Evolutionary conservation across 2,888 invertebrate species (phyloP).

Genomic region (Physocephala rufipes): DNA sequence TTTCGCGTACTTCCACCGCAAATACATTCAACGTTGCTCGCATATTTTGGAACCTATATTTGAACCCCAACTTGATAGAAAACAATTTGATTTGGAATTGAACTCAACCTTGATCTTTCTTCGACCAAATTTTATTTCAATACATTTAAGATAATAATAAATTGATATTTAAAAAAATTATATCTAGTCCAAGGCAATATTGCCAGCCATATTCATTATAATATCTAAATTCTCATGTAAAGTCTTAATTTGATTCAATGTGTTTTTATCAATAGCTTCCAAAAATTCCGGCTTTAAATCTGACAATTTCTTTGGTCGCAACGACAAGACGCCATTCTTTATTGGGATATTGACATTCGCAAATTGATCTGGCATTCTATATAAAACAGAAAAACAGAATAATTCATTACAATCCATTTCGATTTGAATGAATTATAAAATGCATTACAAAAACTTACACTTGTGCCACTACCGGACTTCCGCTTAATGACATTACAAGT

Average conservation of each 20-base stretch:
- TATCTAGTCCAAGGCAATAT: slow-evolving; percentile 49
- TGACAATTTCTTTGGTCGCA: slow-evolving; percentile 60
- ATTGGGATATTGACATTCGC: slow-evolving; percentile 66
- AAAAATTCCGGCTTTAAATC: slow-evolving; percentile 58
- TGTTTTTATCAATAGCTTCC: slow-evolving; percentile 58
- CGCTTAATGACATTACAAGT: slow-evolving; percentile 61
- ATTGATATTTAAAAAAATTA: background rate
- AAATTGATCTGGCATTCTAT: slow-evolving; percentile 59
- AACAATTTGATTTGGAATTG: too few relatives aligned
- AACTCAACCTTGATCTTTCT: too few relatives aligned
- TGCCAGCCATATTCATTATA: slow-evolving; percentile 59
- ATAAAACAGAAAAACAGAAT: too few relatives aligned
- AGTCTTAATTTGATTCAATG: slow-evolving; percentile 60
- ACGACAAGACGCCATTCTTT: slow-evolving; percentile 61
- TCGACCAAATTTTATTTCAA: too few relatives aligned
- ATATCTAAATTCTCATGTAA: slow-evolving; percentile 62
- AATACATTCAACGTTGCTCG: too few relatives aligned
- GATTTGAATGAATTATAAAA: background rate
- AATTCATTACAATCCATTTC: background rate
- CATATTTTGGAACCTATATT: too few relatives aligned
- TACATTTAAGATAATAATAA: too few relatives aligned
- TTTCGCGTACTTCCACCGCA: too few relatives aligned
- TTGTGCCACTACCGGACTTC: slow-evolving; percentile 63
- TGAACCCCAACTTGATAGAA: too few relatives aligned
- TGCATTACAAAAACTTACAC: slow-evolving; percentile 59